A percentile compares a stretch with the other conserved stretches of the same genome.
Evolutionary conservation across 2,888 invertebrate species (phyloP).

Genomic region (Microdon myrmicae): DNA sequence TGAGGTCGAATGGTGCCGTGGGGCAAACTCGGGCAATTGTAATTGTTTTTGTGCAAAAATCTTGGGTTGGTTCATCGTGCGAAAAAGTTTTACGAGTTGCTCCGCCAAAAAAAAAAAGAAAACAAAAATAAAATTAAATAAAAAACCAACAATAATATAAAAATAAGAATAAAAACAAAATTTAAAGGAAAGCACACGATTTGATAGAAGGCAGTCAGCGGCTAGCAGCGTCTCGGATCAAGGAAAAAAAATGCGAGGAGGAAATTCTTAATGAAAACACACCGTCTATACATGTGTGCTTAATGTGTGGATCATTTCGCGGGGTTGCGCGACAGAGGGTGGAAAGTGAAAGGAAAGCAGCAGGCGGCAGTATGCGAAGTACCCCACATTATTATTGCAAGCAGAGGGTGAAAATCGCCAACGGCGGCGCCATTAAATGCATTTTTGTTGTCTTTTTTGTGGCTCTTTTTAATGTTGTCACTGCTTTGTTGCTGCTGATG

Average conservation of each 20-base stretch:
- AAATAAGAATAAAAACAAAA: constrained; percentile 7
- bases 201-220: too few species aligned
- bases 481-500: constrained; percentile 16
- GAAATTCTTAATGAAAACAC: constrained; percentile 39
- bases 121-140: background rate
- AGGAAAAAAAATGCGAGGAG: constrained; percentile 15
- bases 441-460: constrained; percentile 31
- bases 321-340: constrained; percentile 14
- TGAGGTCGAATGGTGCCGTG: too few species aligned
- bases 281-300: constrained; percentile 3
- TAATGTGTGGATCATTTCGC: constrained; percentile 8
- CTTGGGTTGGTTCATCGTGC: constrained; percentile 21
- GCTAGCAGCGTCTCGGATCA: background rate
- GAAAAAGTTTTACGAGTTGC: constrained; percentile 25
- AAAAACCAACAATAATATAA: background rate
- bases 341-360: constrained; percentile 2
- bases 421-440: constrained; percentile 44
- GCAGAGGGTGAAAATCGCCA: constrained; percentile 30
- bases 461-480: constrained; percentile 12
- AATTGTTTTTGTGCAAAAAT: constrained; percentile 8
- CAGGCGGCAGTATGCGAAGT: background rate
- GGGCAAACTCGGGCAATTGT: too few species aligned
- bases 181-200: too few species aligned
- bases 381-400: constrained; percentile 27
- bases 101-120: constrained; percentile 1